Conservation (phyloP, 2,797 vertebrate species). For the Dendrocincla tyrannina region DNA sequence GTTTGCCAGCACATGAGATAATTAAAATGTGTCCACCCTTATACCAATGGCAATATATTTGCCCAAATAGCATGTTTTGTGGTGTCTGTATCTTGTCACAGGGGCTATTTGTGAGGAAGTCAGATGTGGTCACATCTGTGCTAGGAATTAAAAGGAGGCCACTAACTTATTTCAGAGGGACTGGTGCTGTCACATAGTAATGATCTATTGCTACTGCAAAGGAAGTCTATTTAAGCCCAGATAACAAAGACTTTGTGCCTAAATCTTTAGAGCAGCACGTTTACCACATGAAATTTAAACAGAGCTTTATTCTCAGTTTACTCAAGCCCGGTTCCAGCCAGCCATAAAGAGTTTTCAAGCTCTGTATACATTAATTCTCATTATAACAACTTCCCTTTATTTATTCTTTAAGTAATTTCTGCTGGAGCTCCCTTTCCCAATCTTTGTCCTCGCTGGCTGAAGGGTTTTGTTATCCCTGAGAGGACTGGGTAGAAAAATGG, state of each 20-base stretch:
- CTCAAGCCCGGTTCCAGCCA: neutral
- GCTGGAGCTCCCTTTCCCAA: neutral
- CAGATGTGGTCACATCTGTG: slow-evolving; percentile 42
- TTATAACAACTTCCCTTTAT: neutral
- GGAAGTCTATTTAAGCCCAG: slow-evolving; percentile 26
- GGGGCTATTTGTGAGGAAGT: neutral
- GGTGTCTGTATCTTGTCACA: neutral
- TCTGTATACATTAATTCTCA: neutral
- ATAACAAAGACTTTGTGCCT: neutral
- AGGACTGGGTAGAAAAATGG: neutral
- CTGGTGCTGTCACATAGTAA: neutral
- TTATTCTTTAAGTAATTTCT: neutral
- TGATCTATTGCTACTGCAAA: neutral
- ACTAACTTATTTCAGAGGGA: slow-evolving; percentile 4
- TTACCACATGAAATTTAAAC: neutral
- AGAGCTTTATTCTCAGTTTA: neutral
- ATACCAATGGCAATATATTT: neutral
- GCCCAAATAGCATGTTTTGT: neutral
- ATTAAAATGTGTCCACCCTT: neutral
- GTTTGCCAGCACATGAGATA: neutral
- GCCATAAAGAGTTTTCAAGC: neutral
- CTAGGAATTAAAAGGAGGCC: neutral
- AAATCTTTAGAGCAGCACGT: neutral
- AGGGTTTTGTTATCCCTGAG: neutral
- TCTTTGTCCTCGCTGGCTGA: neutral